Conservation (phyloP, 1,140 invertebrate genomes). For the Cydia pomonella region DNA sequence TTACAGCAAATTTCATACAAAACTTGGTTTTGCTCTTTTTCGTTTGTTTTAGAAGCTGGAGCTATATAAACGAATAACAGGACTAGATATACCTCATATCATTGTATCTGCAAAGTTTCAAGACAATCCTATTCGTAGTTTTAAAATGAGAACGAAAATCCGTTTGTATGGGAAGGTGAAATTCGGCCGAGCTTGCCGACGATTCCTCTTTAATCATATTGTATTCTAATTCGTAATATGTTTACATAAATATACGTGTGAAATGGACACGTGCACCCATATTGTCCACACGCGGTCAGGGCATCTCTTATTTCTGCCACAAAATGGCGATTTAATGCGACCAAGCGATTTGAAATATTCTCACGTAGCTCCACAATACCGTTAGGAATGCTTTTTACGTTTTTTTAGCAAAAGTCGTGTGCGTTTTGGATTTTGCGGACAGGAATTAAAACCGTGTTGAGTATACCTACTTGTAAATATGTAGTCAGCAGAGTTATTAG, state of each 20-base stretch:
- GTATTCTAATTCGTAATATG: no score
- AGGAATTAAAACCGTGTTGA: background rate
- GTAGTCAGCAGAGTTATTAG: background rate
- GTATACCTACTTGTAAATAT: background rate
- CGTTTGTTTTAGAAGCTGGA: no score
- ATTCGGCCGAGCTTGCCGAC: no score
- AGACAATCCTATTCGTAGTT: no score
- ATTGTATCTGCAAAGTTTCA: no score
- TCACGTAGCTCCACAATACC: background rate
- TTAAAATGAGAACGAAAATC: no score
- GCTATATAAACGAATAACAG: no score
- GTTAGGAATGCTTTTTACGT: slow-evolving; percentile 30
- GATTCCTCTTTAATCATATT: no score
- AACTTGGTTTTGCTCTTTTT: no score
- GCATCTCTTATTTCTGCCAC: slow-evolving; percentile 27
- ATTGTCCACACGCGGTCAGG: slow-evolving; percentile 23
- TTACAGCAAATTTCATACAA: no score
- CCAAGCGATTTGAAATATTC: slow-evolving; percentile 27
- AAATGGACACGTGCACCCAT: slow-evolving; percentile 26
- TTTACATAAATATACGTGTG: background rate
- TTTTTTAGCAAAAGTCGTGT: slow-evolving; percentile 8
- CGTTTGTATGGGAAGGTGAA: no score
- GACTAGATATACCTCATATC: no score
- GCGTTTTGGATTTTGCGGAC: background rate
- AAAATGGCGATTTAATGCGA: slow-evolving; percentile 29